A percentile compares a stretch with the other conserved stretches of the same genome.
These are phyloP conservation scores for Hydriomena furcata DNA, from an alignment of 2,888 invertebrate species.

Conservation along the genomic window DNA sequence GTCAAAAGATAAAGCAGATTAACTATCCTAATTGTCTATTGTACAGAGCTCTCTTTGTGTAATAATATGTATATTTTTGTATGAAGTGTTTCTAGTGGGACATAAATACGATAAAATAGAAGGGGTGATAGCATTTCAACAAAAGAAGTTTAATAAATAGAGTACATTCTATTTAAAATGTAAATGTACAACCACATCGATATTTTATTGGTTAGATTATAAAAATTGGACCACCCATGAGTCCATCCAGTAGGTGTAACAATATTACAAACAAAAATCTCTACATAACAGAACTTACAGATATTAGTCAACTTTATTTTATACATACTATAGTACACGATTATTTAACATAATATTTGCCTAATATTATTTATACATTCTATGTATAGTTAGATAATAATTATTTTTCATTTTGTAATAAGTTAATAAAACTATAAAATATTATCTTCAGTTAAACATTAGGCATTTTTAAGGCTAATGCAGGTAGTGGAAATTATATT, in stretches of 20 bases:
- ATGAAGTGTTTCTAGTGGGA: not conserved
- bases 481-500: conserved; percentile 80
- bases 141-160: conserved; percentile 80
- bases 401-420: conserved; percentile 79
- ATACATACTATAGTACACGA: conserved; percentile 81
- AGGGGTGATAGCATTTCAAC: conserved; percentile 66
- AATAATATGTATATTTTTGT: no score
- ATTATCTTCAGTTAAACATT: conserved; percentile 79
- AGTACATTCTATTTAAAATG: conserved; percentile 81
- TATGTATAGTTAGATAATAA: conserved; percentile 80
- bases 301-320: conserved; percentile 83
- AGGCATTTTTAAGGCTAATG: conserved; percentile 82
- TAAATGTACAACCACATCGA: conserved; percentile 84
- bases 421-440: conserved; percentile 84
- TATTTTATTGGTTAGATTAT: conserved; percentile 84
- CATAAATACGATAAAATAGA: conserved; percentile 43
- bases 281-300: conserved; percentile 83
- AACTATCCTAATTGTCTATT: no score
- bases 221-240: conserved; percentile 81
- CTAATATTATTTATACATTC: conserved; percentile 79
- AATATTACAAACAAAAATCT: conserved; percentile 84
- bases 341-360: conserved; percentile 80
- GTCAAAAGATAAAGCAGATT: no score
- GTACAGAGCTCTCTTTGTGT: no score
- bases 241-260: conserved; percentile 78